Percentiles rank a stretch among this genome's conserved stretches.
phyloP scores from a whole-genome alignment of 2,797 vertebrate species.

The Lates japonicus region DNA sequence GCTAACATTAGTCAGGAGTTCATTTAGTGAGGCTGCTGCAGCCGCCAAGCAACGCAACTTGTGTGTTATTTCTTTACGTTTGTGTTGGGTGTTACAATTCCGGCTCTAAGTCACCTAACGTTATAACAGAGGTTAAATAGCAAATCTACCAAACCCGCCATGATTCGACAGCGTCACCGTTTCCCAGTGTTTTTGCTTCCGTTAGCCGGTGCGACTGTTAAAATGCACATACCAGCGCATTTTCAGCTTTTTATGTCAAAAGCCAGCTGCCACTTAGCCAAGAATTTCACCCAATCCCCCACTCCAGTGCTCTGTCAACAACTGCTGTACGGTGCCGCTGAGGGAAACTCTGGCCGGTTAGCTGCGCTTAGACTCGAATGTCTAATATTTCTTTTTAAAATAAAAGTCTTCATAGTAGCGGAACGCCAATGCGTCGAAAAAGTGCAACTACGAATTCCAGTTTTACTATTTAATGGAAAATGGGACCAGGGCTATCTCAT shows the following conservation, averaged over 20 bases:
- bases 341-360: rapidly evolving
- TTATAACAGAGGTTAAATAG: conserved; percentile 8
- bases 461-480: rapidly evolving
- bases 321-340: conserved; percentile 40
- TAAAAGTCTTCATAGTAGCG: not conserved
- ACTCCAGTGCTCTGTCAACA: conserved; percentile 65
- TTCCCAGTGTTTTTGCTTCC: conserved; percentile 27
- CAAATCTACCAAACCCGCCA: conserved; percentile 59
- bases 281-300: not conserved
- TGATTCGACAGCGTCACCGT: conserved; percentile 19
- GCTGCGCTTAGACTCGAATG: rapidly evolving
- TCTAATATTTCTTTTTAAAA: conserved; percentile 35
- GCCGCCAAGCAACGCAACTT: not conserved
- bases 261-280: not conserved
- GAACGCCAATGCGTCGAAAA: rapidly evolving
- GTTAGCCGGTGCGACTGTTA: not conserved
- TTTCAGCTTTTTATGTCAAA: not conserved
- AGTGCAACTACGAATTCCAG: rapidly evolving
- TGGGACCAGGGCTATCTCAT: rapidly evolving
- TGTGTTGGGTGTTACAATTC: conserved; percentile 11
- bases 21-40: not conserved
- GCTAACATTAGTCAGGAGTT: conserved; percentile 33
- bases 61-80: not conserved
- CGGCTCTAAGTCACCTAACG: not conserved
- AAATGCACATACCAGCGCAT: conserved; percentile 9